Base-by-base conservation (phyloP, 2,113 vertebrate species). In the Notothenia coriiceps region DNA sequence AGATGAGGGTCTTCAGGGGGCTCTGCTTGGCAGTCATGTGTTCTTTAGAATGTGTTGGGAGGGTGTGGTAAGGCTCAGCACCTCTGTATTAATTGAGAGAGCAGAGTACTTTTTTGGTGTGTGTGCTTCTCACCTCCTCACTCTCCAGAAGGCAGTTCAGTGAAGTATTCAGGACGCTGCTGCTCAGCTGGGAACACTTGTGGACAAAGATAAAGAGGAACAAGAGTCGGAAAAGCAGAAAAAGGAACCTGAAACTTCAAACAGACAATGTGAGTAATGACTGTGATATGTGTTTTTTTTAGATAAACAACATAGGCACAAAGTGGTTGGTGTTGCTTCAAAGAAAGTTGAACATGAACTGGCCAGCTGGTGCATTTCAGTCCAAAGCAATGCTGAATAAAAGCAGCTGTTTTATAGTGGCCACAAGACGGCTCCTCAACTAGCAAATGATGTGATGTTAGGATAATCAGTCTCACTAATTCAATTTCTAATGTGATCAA, bases 41-140 rank as follows among this genome's bases (percentile, higher is more conserved):
- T 85, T 88, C 61, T 77, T 40, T 52, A 91, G 87, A 95, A 95
- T 95, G 92, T 94, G 72, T 89, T 82, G 88, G 2, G 12, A 81
- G 60, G 78, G 91, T 93, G 92, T 88, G 83, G 75, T 10, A 49
- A 85, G 68, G 68, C 61, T 79, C 86, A 0, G 51, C 94, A 93
- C 92, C 85, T 86, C 82, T 57, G 79, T 93, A 87, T 88, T 91
- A 95, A 94, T 85, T 91, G 75, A 51, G 61, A 1, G 40, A 70
- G 86, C 66, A 18, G 40, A 71, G 70, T 63, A 79, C 86, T 84
- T 40, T 40, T 87, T 71, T 87, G 83, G 83, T 73, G 17, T 12
- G 12, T 5, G 52, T 40, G 25, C 25, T 71, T 81, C 80, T 88
- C 75, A 82, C 70, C 67, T 80, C 44, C 69, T 86, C 67, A 85